phyloP scores from a whole-genome alignment of 2,797 vertebrate species.

The Darevskia mixta region DNA sequence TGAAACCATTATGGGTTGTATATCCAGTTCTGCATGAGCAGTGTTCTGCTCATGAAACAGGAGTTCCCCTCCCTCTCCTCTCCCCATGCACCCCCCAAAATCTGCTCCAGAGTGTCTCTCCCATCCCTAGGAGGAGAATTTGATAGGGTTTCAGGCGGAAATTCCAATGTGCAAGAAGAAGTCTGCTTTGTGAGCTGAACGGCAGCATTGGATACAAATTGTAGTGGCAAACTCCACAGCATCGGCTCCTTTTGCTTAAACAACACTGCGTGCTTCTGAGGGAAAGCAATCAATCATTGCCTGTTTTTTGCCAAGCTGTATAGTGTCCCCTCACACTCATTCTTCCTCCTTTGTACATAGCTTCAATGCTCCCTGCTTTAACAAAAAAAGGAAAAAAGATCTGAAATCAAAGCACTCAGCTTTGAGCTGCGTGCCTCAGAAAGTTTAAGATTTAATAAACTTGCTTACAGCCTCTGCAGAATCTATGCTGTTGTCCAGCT shows the following conservation, averaged over 20 bases:
- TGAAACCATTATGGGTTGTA: too few species aligned
- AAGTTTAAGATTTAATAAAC: conserved; percentile 47
- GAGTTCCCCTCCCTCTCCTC: too few species aligned
- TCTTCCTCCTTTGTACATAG: not conserved
- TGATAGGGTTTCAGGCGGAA: too few species aligned
- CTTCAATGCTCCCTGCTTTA: not conserved
- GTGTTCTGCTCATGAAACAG: too few species aligned
- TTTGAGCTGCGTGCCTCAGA: conserved; percentile 45
- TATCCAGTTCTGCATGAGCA: too few species aligned
- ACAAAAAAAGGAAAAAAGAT: not conserved
- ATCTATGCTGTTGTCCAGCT: conserved; percentile 34
- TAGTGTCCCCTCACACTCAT: not conserved
- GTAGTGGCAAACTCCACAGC: not conserved
- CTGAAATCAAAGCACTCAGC: not conserved
- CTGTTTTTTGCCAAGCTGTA: not conserved
- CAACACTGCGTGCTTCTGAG: not conserved
- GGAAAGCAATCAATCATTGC: not conserved
- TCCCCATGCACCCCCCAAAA: too few species aligned
- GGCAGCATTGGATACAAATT: not conserved
- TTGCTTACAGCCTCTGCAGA: conserved; percentile 47
- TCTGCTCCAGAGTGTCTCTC: too few species aligned
- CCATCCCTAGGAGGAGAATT: too few species aligned
- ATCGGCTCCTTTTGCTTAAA: not conserved
- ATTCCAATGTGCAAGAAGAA: too few species aligned
- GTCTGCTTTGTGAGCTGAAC: too few species aligned